Conservation (phyloP, 2,888 invertebrate genomes). For the Agrilus cyanescens region DNA sequence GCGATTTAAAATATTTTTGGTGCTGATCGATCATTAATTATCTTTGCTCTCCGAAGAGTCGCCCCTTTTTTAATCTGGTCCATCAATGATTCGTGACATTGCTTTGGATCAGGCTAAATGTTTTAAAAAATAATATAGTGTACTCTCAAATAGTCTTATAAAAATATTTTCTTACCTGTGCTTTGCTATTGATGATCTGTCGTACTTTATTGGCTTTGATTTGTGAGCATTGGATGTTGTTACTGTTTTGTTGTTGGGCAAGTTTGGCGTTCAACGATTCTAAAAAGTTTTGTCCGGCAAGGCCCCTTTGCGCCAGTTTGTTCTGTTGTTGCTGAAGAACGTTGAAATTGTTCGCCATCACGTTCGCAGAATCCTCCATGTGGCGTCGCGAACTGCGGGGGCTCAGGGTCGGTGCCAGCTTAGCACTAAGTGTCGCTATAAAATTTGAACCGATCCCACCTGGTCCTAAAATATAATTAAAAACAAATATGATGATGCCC, state of each 20-base stretch:
- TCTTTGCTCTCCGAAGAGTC: conserved; percentile 63
- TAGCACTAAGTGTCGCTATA: conserved; percentile 61
- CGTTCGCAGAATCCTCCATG: conserved; percentile 31
- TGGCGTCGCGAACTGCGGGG: conserved; percentile 44
- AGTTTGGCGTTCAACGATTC: conserved; percentile 74
- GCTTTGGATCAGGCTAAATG: conserved; percentile 60
- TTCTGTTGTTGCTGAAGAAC: conserved; percentile 29
- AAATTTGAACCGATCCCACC: conserved; percentile 51
- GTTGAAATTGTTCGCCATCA: conserved; percentile 9
- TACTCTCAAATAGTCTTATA: too few species aligned
- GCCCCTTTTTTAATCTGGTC: conserved; percentile 87
- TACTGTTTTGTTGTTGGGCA: conserved; percentile 44
- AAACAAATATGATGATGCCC: too few species aligned
- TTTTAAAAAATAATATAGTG: conserved; percentile 8
- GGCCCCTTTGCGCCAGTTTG: conserved; percentile 36
- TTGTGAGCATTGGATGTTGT: conserved; percentile 39
- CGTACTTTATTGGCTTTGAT: conserved; percentile 53
- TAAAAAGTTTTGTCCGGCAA: conserved; percentile 49
- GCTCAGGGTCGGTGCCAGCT: conserved; percentile 50
- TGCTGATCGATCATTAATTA: conserved; percentile 74
- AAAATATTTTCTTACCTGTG: conserved; percentile 42
- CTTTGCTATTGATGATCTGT: conserved; percentile 60
- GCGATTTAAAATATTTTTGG: conserved; percentile 64
- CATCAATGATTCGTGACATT: conserved; percentile 82
- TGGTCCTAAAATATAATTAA: conserved; percentile 26